phyloP scores from a whole-genome alignment of 2,888 invertebrate genomes.

The Neria commutata region DNA sequence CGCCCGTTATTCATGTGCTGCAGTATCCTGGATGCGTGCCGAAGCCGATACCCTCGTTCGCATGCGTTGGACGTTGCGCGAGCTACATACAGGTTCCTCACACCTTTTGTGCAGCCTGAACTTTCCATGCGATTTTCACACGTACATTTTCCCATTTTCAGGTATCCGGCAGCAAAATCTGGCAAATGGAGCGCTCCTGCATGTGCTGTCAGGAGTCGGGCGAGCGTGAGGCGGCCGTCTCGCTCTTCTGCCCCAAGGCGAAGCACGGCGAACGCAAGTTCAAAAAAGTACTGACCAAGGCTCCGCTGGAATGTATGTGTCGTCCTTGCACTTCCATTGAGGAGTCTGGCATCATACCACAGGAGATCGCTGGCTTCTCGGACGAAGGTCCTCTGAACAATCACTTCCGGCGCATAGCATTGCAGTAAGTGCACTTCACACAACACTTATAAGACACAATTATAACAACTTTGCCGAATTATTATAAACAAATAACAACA shows the following conservation, averaged over 20 bases:
- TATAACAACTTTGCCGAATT: too few species aligned
- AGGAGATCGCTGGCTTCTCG: slow-evolving; percentile 85
- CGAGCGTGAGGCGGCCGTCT: slow-evolving; percentile 87
- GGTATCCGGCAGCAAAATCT: slow-evolving; percentile 94
- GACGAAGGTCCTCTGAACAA: slow-evolving; percentile 82
- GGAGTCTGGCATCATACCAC: slow-evolving; percentile 85
- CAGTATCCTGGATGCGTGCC: slow-evolving; percentile 91
- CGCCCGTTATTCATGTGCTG: slow-evolving; percentile 86
- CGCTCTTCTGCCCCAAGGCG: slow-evolving; percentile 87
- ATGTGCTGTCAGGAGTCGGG: slow-evolving; percentile 96
- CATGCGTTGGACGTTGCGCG: slow-evolving; percentile 88
- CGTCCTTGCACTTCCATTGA: slow-evolving; percentile 89
- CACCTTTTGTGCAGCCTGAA: neutral
- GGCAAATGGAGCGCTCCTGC: slow-evolving; percentile 95
- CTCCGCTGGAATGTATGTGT: slow-evolving; percentile 93
- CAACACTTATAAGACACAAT: too few species aligned
- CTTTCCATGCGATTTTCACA: slow-evolving; percentile 11
- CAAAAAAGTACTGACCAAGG: slow-evolving; percentile 88
- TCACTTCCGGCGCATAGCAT: slow-evolving; percentile 75
- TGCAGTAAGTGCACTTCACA: too few species aligned
- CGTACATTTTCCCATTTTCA: slow-evolving; percentile 50
- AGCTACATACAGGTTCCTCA: slow-evolving; percentile 83
- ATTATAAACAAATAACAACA: too few species aligned
- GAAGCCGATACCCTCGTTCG: slow-evolving; percentile 91
- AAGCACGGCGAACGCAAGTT: slow-evolving; percentile 84